Conservation (phyloP, 2,113 vertebrate genomes). For the Myiozetetes cayanensis region DNA sequence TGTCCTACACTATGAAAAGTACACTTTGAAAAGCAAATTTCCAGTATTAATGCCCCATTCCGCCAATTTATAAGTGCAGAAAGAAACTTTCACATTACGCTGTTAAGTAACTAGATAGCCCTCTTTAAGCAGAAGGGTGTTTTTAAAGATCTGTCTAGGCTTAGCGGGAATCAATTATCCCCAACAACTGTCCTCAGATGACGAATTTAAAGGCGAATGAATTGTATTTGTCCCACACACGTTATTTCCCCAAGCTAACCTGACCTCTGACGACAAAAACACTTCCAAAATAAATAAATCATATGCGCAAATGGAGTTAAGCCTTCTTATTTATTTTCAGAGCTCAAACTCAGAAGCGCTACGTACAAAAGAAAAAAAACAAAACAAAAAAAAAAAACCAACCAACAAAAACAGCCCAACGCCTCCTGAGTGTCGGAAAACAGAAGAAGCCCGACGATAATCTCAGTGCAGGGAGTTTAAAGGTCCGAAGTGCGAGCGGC, state of each 20-base stretch:
- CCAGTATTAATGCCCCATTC: background rate
- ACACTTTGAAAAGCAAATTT: background rate
- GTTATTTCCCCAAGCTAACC: background rate
- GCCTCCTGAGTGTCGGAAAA: background rate
- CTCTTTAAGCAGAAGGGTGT: background rate
- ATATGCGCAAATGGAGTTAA: accelerated
- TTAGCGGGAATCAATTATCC: background rate
- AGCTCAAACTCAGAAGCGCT: background rate
- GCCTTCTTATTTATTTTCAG: background rate
- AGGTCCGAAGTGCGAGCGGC: background rate
- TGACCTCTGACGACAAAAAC: background rate
- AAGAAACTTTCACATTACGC: background rate
- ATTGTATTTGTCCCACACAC: background rate
- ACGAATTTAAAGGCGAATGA: background rate
- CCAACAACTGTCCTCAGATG: background rate
- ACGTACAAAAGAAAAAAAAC: background rate
- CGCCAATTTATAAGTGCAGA: background rate
- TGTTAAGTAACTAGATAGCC: background rate
- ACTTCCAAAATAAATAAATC: background rate
- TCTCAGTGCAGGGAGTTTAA: accelerated
- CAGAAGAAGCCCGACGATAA: accelerated
- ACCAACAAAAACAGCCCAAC: too few species aligned
- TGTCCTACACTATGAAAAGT: background rate
- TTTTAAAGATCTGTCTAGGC: background rate
- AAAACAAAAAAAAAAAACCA: too few species aligned